A percentile compares a stretch with the other conserved stretches of the same genome.
These are phyloP conservation scores for Maniola hyperantus DNA, from an alignment of 2,888 invertebrate genomes.

Conservation along the genomic window DNA sequence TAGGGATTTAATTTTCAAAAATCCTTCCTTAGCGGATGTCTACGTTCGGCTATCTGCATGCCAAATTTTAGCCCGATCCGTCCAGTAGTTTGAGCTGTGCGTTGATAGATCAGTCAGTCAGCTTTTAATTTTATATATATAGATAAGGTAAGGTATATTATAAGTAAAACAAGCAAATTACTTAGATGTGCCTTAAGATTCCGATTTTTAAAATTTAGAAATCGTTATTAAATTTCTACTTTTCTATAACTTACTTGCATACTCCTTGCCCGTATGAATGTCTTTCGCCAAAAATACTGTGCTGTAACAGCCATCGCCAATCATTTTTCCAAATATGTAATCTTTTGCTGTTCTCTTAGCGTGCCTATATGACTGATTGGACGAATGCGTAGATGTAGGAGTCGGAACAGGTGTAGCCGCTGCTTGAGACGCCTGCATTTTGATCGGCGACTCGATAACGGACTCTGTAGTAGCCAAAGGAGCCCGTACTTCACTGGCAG, in stretches of 20 bases:
- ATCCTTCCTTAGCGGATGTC: too few relatives aligned
- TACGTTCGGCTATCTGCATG: too few relatives aligned
- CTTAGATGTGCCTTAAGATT: too few relatives aligned
- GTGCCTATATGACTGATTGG: constrained; percentile 67
- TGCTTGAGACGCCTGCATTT: constrained; percentile 77
- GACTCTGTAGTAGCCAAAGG: constrained; percentile 82
- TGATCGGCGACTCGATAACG: constrained; percentile 75
- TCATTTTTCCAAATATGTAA: constrained; percentile 96
- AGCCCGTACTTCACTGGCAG: constrained; percentile 71
- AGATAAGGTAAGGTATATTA: neutral
- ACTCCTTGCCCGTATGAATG: constrained; percentile 93
- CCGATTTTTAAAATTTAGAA: neutral
- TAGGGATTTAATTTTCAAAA: too few relatives aligned
- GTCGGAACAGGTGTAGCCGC: constrained; percentile 69
- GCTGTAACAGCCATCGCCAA: constrained; percentile 99
- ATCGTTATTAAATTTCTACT: neutral
- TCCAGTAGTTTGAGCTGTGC: too few relatives aligned
- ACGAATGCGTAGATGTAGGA: constrained; percentile 67
- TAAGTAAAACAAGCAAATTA: neutral
- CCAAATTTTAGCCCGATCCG: too few relatives aligned
- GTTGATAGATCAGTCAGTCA: too few relatives aligned
- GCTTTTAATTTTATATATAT: too few relatives aligned
- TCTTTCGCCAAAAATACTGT: constrained; percentile 97
- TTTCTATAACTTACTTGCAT: constrained; percentile 90
- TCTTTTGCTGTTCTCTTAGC: constrained; percentile 91